A percentile compares a stretch with the other conserved stretches of the same genome.
Evolutionary conservation across 2,113 vertebrate species (phyloP).

Genomic region (Glaucidium brasilianum): DNA sequence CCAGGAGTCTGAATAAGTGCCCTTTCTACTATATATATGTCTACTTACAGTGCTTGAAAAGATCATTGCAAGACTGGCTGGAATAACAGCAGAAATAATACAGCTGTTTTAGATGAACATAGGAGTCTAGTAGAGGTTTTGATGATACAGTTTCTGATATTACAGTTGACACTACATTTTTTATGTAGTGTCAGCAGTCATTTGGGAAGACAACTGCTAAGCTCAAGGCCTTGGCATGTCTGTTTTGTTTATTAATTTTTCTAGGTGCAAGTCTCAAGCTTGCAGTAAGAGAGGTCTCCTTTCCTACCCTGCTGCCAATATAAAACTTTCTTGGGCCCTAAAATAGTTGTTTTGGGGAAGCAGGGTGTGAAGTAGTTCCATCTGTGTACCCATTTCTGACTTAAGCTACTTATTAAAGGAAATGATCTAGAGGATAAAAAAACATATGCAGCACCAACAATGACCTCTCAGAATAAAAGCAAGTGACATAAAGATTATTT

Average conservation of each 20-base stretch:
- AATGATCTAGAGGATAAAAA: background rate
- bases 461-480: background rate
- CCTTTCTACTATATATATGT: background rate
- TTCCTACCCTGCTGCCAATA: background rate
- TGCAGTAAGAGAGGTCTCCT: background rate
- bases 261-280: background rate
- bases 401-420: background rate
- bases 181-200: background rate
- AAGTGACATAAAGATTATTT: background rate
- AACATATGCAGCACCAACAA: rapidly evolving
- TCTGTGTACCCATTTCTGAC: background rate
- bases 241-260: background rate
- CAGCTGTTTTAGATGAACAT: background rate
- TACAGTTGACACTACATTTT: background rate
- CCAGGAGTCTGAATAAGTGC: background rate
- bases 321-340: background rate
- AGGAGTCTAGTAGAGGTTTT: background rate
- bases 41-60: background rate
- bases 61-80: background rate
- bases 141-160: background rate
- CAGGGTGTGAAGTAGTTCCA: rapidly evolving
- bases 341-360: background rate
- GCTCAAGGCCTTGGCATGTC: background rate
- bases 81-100: background rate
- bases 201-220: background rate